phyloP scores from a whole-genome alignment of 1,140 invertebrate genomes.

The Agrypnia vestita region DNA sequence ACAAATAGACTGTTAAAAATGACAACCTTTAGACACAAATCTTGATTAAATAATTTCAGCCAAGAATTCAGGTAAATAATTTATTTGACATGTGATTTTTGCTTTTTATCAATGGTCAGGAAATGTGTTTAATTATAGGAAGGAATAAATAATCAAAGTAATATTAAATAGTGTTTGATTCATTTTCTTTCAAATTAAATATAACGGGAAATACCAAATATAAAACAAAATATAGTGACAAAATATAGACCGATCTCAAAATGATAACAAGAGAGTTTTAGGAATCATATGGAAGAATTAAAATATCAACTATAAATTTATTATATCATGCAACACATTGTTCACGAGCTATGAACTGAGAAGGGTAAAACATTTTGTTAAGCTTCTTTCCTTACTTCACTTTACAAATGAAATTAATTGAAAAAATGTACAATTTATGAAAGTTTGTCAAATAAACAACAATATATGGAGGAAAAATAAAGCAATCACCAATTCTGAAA shows the following conservation, averaged over 20 bases:
- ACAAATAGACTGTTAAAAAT: too few species aligned
- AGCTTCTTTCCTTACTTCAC: neutral
- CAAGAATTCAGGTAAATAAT: too few species aligned
- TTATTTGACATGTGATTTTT: too few species aligned
- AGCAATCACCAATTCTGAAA: neutral
- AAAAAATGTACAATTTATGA: too few species aligned
- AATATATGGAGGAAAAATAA: neutral
- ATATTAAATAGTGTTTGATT: conserved; percentile 51
- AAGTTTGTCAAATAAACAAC: neutral
- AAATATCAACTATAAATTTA: conserved; percentile 28
- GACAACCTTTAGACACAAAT: too few species aligned
- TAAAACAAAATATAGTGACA: conserved; percentile 48
- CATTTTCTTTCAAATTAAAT: conserved; percentile 54
- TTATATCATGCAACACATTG: conserved; percentile 7
- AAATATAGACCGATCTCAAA: conserved; percentile 47
- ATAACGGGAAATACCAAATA: conserved; percentile 52
- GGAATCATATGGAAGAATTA: conserved; percentile 42
- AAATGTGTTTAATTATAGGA: conserved; percentile 3
- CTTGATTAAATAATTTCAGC: too few species aligned
- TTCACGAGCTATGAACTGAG: conserved; percentile 17
- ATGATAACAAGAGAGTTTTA: conserved; percentile 26
- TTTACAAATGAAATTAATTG: too few species aligned
- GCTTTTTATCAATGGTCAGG: neutral
- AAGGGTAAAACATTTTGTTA: conserved; percentile 4
- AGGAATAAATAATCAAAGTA: conserved; percentile 39